phyloP scores from a whole-genome alignment of 2,113 vertebrate genomes.

The Aplodontia rufa region DNA sequence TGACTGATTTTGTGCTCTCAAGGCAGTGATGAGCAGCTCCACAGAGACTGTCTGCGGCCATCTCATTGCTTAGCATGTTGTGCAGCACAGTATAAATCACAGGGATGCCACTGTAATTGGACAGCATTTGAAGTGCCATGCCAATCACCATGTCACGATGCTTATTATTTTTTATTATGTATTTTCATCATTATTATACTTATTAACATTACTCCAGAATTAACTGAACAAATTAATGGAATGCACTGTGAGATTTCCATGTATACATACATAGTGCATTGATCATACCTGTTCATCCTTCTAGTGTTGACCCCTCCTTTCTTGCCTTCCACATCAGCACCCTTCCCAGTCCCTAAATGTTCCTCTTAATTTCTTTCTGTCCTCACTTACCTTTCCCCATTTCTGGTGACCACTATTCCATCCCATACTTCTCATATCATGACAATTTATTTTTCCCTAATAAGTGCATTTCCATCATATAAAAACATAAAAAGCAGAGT shows the following conservation, averaged over 20 bases:
- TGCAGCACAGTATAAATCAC: not conserved
- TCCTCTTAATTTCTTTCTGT: not conserved
- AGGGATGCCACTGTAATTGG: not conserved
- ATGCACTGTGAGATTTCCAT: not conserved
- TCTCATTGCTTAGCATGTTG: not conserved
- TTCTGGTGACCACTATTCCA: not conserved
- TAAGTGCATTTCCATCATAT: not conserved
- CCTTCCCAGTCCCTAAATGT: not conserved
- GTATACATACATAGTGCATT: not conserved
- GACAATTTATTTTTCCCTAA: not conserved
- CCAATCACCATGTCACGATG: not conserved
- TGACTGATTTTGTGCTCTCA: not conserved
- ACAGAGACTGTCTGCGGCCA: not conserved
- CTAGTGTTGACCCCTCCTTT: no score
- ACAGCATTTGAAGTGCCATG: not conserved
- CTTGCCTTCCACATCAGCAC: no score
- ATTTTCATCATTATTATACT: not conserved
- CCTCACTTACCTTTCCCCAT: not conserved
- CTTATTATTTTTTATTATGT: not conserved
- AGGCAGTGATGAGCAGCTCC: not conserved
- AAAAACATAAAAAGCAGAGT: conserved; percentile 5
- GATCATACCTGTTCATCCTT: no score
- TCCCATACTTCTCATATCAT: not conserved
- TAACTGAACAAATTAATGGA: not conserved
- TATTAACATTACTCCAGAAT: not conserved